A percentile compares a stretch with the other conserved stretches of the same genome.
phyloP scores from a whole-genome alignment of 37 sponge, comb jelly and placozoan genomes.

The Haliclona indistincta region DNA sequence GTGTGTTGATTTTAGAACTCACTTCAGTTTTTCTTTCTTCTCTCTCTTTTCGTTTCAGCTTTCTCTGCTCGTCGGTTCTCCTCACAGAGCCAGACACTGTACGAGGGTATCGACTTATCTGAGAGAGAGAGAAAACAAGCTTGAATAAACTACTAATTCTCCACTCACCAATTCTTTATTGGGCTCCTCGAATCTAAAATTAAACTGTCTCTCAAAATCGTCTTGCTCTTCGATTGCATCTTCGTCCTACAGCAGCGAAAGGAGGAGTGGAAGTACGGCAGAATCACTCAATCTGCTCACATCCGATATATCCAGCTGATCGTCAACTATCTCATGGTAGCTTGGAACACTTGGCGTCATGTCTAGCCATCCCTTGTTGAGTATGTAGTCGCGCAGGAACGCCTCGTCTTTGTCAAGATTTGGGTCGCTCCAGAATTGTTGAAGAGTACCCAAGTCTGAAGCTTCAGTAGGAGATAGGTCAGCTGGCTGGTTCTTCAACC shows the following conservation, averaged over 20 bases:
- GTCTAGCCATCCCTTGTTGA: slow-evolving; percentile 84
- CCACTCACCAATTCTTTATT: not conserved
- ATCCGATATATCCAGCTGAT: slow-evolving; percentile 16
- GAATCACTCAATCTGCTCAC: not conserved
- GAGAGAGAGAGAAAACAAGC: not conserved
- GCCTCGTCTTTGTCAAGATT: slow-evolving; percentile 66
- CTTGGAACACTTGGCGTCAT: slow-evolving; percentile 36
- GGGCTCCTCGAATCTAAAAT: slow-evolving; percentile 91
- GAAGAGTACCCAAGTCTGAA: slow-evolving; percentile 64
- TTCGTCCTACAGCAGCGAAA: slow-evolving; percentile 45
- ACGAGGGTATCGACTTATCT: slow-evolving; percentile 84
- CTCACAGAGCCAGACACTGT: slow-evolving; percentile 76
- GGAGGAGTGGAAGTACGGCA: not conserved
- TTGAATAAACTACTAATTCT: not conserved
- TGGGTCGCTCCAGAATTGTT: slow-evolving; percentile 78
- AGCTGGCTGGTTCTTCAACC: slow-evolving; percentile 81
- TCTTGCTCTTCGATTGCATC: slow-evolving; percentile 86
- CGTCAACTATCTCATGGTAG: slow-evolving; percentile 48
- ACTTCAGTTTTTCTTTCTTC: slow-evolving; percentile 68
- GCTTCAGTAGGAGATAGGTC: slow-evolving; percentile 19
- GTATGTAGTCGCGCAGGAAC: slow-evolving; percentile 93
- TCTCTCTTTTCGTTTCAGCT: slow-evolving; percentile 75
- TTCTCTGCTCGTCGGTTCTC: slow-evolving; percentile 63
- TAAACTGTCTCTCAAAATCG: slow-evolving; percentile 88
- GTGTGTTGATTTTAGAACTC: not conserved